A percentile compares a stretch with the other conserved stretches of the same genome.
These are phyloP conservation scores for Syrista parreyssii DNA, from an alignment of 2,888 invertebrate genomes.

Conservation along the genomic window DNA sequence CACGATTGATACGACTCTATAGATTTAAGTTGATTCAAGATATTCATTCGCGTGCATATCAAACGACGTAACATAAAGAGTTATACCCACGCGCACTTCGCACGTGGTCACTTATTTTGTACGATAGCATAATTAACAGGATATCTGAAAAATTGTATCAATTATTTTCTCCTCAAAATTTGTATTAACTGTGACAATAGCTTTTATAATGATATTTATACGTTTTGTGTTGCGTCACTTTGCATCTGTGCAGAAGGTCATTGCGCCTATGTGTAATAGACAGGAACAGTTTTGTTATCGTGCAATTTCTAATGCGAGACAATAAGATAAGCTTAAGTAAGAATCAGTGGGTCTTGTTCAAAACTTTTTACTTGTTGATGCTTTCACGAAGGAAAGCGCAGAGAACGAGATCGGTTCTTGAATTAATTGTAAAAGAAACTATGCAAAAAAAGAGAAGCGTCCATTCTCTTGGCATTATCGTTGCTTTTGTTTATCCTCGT, in stretches of 20 bases:
- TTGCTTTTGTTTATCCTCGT: constrained; percentile 20
- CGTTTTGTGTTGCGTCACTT: background rate
- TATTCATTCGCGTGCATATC: background rate
- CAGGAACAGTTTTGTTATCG: constrained; percentile 12
- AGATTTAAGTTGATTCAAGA: background rate
- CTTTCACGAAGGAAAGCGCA: background rate
- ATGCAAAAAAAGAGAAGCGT: background rate
- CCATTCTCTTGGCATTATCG: constrained; percentile 33
- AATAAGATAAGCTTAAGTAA: constrained; percentile 31
- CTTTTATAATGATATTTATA: background rate
- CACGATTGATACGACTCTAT: background rate
- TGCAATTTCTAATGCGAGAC: constrained; percentile 37
- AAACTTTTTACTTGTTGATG: background rate
- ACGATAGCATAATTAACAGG: too few relatives aligned
- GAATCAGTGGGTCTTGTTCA: background rate
- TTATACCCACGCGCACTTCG: too few relatives aligned
- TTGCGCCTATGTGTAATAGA: background rate
- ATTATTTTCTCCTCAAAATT: background rate
- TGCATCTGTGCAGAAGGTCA: background rate
- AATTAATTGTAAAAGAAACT: background rate
- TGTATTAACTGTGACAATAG: background rate
- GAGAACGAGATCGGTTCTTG: background rate
- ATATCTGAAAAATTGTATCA: too few relatives aligned
- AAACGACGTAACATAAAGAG: background rate
- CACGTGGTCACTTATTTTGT: too few relatives aligned